Evolutionary conservation across 1,140 invertebrate genomes (phyloP), one percentile per base, ranked within the genome.

Genomic region (Ruditapes philippinarum): DNA sequence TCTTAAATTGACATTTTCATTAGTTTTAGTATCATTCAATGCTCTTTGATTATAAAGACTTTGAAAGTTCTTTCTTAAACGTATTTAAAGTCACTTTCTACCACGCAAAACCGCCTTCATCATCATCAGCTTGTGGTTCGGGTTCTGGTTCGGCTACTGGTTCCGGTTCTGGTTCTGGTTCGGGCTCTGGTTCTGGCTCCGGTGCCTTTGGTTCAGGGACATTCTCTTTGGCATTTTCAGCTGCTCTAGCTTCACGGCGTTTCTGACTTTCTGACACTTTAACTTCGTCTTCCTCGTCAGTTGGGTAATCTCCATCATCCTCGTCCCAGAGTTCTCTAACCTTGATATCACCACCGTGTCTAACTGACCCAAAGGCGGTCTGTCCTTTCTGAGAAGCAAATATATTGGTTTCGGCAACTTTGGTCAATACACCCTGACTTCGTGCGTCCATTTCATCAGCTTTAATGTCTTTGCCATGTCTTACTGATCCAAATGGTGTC

Each of bases 401-500:
- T 17, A 80, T 70, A 54, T 88, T 80, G n/a, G 86, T 88, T 57
- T 70, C 57, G 31, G 86, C 86, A 25, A 73, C 33, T 31, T 80
- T 70, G 40, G 86, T 80, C 49, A 88, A n/a, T 9, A 88, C 76
- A 33, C 76, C 76, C 9, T 80, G n/a, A 36, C 86, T 74, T 38
- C 68, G 19, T 40, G 57, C 31, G n/a, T 70, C 78, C 28, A 81
- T 80, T n/a, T 88, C 86, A 28, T 70, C 86, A 25, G 86, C 86
- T 38, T 60, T 70, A 38, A 88, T 89, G 68, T 89, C 87, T 28
- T 74, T 74, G 1, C 65, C 80, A 54, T 89, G 87, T 54, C 87
- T 62, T 12, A 89, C 80, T 22, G 87, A 40, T 12, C 87, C 87
- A 60, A 89, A 89, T 36, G 65, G n/a, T 14, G 98, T 98, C 94